A percentile compares a stretch with the other conserved stretches of the same genome.
phyloP scores from a whole-genome alignment of 1,140 invertebrate genomes.

The Tetranychus urticae region DNA sequence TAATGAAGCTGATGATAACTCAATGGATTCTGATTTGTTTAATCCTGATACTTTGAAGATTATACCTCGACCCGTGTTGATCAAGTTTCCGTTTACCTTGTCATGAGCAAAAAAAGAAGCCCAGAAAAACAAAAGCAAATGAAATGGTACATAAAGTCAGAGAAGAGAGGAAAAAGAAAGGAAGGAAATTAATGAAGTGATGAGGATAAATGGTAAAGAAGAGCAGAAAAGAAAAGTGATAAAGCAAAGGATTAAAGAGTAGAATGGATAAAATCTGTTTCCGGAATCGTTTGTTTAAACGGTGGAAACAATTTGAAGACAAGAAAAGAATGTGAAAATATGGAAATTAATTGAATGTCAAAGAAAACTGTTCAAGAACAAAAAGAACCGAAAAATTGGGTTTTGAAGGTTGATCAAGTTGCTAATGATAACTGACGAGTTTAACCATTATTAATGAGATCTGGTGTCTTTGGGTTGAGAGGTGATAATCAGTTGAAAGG shows the following conservation, averaged over 20 bases:
- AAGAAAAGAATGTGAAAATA: too few relatives aligned
- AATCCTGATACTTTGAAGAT: slow-evolving; percentile 42
- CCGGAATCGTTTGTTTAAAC: too few relatives aligned
- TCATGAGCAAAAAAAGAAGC: neutral
- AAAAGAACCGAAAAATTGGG: neutral
- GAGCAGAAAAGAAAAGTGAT: neutral
- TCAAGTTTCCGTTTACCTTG: slow-evolving; percentile 58
- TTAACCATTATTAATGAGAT: too few relatives aligned
- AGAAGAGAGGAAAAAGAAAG: neutral
- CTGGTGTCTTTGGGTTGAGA: neutral
- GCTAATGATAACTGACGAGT: too few relatives aligned
- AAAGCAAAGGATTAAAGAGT: too few relatives aligned
- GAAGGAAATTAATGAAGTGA: neutral
- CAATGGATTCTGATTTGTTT: neutral
- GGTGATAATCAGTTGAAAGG: neutral
- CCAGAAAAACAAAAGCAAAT: neutral
- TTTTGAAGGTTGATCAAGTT: too few relatives aligned
- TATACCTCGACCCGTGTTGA: slow-evolving; percentile 76
- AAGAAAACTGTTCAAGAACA: neutral
- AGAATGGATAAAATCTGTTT: too few relatives aligned
- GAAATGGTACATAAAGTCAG: neutral
- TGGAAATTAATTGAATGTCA: neutral
- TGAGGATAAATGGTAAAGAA: neutral
- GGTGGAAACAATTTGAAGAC: too few relatives aligned
- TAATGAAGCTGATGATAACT: neutral